phyloP scores from a whole-genome alignment of 2,113 vertebrate genomes.

The Lepus timidus region DNA sequence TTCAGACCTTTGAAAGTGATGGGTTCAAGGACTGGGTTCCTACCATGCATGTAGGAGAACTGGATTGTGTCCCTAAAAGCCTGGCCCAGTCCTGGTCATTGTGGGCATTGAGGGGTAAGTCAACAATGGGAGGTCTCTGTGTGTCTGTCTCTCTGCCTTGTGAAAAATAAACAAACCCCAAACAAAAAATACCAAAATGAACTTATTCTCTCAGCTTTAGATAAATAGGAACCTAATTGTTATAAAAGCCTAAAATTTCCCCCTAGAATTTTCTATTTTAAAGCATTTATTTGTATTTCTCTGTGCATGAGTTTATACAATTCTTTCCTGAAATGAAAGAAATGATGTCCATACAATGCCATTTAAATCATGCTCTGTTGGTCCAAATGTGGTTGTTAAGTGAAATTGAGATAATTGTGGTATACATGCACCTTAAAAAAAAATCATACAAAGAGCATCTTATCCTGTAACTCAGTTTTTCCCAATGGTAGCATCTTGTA shows the following conservation, averaged over 20 bases:
- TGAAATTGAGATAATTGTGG: neutral
- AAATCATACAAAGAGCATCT: neutral
- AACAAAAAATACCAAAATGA: neutral
- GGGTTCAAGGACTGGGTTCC: too few species aligned
- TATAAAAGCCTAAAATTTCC: neutral
- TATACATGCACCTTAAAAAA: neutral
- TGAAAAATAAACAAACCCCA: too few species aligned
- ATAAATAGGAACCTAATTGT: neutral
- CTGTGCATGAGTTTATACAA: neutral
- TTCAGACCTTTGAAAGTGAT: too few species aligned
- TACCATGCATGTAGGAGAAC: too few species aligned
- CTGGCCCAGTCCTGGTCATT: too few species aligned
- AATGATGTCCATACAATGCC: neutral
- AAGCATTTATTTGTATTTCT: neutral
- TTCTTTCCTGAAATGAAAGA: slow-evolving; percentile 33
- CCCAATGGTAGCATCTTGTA: neutral
- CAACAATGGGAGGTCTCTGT: too few species aligned
- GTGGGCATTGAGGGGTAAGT: too few species aligned
- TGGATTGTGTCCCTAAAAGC: too few species aligned
- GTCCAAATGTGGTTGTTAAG: neutral
- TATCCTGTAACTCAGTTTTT: neutral
- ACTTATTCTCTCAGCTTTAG: neutral
- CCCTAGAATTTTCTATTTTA: neutral
- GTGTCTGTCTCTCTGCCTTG: too few species aligned
- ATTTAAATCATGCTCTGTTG: neutral